A percentile compares a stretch with the other conserved stretches of the same genome.
Evolutionary conservation across 2,797 vertebrate species (phyloP).

Genomic region (Anguilla marmorata): DNA sequence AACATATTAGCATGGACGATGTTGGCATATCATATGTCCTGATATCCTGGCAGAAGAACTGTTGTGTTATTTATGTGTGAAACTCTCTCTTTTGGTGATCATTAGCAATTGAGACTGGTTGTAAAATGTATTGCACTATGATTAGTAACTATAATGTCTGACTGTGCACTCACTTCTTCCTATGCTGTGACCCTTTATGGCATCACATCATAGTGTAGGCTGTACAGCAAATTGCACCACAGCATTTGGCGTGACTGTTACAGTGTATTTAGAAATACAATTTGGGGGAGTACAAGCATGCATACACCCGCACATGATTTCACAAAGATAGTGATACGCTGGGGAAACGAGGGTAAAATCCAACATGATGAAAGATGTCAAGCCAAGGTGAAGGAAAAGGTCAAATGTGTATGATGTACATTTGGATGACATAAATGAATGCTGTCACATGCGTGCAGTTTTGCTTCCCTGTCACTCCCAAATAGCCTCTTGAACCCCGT

Average conservation of each 20-base stretch:
- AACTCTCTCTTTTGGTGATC: neutral
- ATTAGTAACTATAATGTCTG: neutral
- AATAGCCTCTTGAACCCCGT: constrained; percentile 4
- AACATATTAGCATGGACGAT: no score
- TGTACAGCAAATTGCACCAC: neutral
- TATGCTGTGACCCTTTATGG: neutral
- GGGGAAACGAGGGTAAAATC: neutral
- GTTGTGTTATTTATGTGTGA: no score
- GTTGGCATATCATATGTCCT: no score
- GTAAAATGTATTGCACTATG: neutral
- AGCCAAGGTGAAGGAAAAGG: neutral
- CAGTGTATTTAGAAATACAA: neutral
- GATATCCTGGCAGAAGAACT: no score
- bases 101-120: neutral
- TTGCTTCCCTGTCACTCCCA: constrained; percentile 7
- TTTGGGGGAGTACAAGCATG: neutral
- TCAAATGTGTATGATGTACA: neutral
- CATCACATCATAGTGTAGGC: neutral
- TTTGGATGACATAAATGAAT: neutral
- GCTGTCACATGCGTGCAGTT: constrained; percentile 9
- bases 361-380: neutral
- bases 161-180: neutral
- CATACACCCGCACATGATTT: neutral
- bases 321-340: neutral
- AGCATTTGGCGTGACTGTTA: neutral